Percentiles rank a stretch among this genome's conserved stretches.
Conservation (phyloP, 53 echinoderm and acorn worm species). For the Zoroaster sp. region DNA sequence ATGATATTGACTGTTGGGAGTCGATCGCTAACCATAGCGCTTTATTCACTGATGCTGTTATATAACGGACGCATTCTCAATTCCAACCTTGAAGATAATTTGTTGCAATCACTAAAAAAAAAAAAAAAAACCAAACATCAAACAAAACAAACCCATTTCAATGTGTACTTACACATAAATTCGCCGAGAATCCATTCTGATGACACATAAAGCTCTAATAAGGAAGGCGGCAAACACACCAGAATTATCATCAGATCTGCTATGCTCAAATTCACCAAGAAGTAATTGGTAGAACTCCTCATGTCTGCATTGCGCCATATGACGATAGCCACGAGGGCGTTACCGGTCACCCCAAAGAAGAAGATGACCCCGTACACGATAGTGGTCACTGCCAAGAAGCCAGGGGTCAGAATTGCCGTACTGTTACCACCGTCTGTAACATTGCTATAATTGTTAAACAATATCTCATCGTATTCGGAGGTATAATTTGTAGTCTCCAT, state of each 20-base stretch:
- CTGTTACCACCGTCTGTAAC: neutral
- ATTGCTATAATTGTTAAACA: neutral
- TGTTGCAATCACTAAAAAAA: too few relatives aligned
- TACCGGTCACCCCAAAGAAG: slow-evolving; percentile 83
- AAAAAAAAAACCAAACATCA: too few relatives aligned
- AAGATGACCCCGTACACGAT: slow-evolving; percentile 72
- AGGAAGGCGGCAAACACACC: slow-evolving; percentile 84
- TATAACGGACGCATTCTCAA: too few relatives aligned
- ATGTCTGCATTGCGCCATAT: slow-evolving; percentile 92
- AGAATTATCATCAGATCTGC: slow-evolving; percentile 91
- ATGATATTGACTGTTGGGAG: too few relatives aligned
- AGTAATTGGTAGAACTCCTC: slow-evolving; percentile 96
- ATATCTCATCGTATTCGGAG: neutral
- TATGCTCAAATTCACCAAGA: slow-evolving; percentile 86
- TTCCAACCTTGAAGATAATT: neutral
- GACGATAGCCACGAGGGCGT: slow-evolving; percentile 84
- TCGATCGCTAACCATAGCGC: too few relatives aligned
- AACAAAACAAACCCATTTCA: too few relatives aligned
- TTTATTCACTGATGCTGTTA: too few relatives aligned
- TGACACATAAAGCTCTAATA: slow-evolving; percentile 72
- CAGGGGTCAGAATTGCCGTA: neutral
- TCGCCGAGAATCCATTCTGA: slow-evolving; percentile 71
- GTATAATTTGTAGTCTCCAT: neutral
- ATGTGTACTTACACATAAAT: slow-evolving; percentile 91
- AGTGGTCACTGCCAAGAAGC: slow-evolving; percentile 33